Base-by-base conservation (phyloP, 2,113 vertebrate genomes). In the Thunnus thynnus region DNA sequence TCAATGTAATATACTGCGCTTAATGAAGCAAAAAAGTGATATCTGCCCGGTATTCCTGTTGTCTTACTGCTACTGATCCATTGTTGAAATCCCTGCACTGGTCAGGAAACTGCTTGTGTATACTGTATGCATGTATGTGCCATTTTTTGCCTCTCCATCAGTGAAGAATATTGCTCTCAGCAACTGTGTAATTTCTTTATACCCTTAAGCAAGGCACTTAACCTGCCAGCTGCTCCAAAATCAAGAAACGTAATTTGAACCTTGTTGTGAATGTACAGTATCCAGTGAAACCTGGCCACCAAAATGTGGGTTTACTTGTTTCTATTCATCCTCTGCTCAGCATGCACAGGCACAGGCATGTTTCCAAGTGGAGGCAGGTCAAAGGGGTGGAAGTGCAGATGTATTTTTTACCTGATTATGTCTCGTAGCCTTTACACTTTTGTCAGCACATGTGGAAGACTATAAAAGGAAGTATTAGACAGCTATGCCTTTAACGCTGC, bases 141-240 rank as follows among this genome's bases (percentile, higher is more conserved):
- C 2, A 58, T 11, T 60, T 56, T 72, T 30, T 77, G 22, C 47
- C 10, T 68, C 67, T 78, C 48, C 51, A 69, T 27, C 54, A 77
- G 13, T 74, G 32, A 67, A 56, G 72, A 46, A 47, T 51, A 41
- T 83, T 65, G 25, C 83, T 73, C 51, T 73, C 78, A 84, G 74
- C 25, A 62, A 41, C 32, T 5, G 8, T 86, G 61, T 54, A 16
- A 57, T 82, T 57, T 85, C 50, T 62, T 74, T 66, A 82, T 27
- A 66, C 83, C 61, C 78, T 51, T 46, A 62, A 76, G 71, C 47
- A 76, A 71, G 48, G 25, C 76, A 72, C 57, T 78, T 79, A 76
- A 75, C 69, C 82, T 52, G 47, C 80, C 56, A 81, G 76, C 41
- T 72, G 36, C 64, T 72, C 32, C 64, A 52, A 73, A 62, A 62